Evolutionary conservation across 2,888 invertebrate genomes (phyloP).

Genomic region (Epinotia nisella): DNA sequence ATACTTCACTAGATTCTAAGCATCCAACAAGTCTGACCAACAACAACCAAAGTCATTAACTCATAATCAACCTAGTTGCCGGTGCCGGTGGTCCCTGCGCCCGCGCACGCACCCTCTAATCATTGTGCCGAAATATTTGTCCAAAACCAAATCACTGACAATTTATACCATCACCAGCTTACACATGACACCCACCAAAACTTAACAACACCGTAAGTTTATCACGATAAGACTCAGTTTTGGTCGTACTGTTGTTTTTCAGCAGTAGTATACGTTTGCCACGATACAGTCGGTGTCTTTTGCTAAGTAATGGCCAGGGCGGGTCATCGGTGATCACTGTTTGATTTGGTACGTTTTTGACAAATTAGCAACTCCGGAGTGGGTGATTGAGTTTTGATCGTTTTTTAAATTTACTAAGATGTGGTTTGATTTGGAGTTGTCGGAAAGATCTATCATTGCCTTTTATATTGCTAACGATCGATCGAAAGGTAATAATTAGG

Average conservation of each 20-base stretch:
- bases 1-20: not conserved
- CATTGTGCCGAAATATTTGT: slow-evolving; percentile 65
- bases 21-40: not conserved
- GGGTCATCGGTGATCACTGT: slow-evolving; percentile 55
- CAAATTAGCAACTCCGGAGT: slow-evolving; percentile 67
- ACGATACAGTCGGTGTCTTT: slow-evolving; percentile 56
- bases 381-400: slow-evolving; percentile 56
- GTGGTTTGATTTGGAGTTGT: slow-evolving; percentile 52
- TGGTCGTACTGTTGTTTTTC: not conserved
- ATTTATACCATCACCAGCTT: slow-evolving; percentile 46
- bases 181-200: not conserved
- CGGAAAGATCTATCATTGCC: slow-evolving; percentile 29
- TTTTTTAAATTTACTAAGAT: slow-evolving; percentile 51
- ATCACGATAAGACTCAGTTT: not conserved
- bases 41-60: slow-evolving; percentile 20
- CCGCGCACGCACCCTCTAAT: slow-evolving; percentile 64
- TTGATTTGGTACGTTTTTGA: slow-evolving; percentile 66
- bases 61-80: slow-evolving; percentile 38
- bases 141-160: slow-evolving; percentile 49
- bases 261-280: not conserved
- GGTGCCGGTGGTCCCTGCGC: slow-evolving; percentile 67
- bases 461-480: slow-evolving; percentile 15
- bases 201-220: not conserved
- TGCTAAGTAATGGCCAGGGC: slow-evolving; percentile 55
- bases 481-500: not conserved